Evolutionary conservation across 2,797 vertebrate species (phyloP).

Genomic region (Salmo trutta): DNA sequence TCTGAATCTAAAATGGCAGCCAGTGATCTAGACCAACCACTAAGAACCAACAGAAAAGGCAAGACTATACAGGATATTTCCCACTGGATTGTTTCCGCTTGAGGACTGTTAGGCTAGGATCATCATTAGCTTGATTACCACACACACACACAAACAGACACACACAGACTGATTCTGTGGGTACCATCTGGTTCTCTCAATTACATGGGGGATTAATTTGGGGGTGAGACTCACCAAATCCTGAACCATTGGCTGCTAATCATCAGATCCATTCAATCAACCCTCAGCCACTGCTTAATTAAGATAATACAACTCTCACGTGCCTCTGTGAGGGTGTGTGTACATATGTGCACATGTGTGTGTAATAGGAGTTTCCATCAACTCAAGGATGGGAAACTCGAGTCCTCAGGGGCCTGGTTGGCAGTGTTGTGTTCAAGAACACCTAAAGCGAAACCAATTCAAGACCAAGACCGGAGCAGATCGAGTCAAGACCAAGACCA

Average conservation of each 20-base stretch:
- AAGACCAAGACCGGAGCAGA: too few species aligned
- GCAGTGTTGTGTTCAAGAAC: too few species aligned
- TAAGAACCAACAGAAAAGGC: neutral
- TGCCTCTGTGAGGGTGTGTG: neutral
- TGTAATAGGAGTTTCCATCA: too few species aligned
- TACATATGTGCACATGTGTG: too few species aligned
- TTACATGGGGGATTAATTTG: conserved; percentile 45
- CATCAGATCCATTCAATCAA: conserved; percentile 2
- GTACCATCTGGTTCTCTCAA: conserved; percentile 45
- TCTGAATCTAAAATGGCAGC: neutral
- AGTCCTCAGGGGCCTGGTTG: too few species aligned
- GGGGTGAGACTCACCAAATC: conserved; percentile 35
- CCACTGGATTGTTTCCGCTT: neutral
- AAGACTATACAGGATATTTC: neutral
- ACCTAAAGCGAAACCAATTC: too few species aligned
- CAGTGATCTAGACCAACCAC: neutral
- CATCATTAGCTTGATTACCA: neutral
- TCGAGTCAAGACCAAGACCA: too few species aligned
- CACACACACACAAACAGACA: neutral
- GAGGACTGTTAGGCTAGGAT: neutral
- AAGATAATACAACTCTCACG: neutral
- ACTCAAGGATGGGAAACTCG: too few species aligned
- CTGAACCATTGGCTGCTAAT: conserved; percentile 37
- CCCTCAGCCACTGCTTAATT: neutral
- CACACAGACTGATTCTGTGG: conserved; percentile 34